These are phyloP conservation scores for Poeciliopsis retropinna DNA, from an alignment of 2,113 vertebrate genomes.

Conservation along the genomic window DNA sequence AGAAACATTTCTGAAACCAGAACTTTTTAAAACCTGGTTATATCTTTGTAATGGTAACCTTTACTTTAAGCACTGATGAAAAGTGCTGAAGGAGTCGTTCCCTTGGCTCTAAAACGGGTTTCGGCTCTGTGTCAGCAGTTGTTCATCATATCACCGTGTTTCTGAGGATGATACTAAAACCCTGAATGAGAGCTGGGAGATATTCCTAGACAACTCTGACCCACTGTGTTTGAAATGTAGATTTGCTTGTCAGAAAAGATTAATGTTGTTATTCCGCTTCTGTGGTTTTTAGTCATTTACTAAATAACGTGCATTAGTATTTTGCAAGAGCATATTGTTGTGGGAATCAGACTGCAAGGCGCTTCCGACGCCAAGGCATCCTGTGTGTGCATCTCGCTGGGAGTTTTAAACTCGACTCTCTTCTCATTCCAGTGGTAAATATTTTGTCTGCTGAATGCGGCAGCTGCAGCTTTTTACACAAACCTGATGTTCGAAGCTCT, in stretches of 20 bases:
- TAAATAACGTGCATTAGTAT: conserved; percentile 18
- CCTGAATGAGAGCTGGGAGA: conserved; percentile 13
- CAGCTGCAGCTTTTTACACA: conserved; percentile 54
- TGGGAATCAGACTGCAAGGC: conserved; percentile 48
- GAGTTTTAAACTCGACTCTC: conserved; percentile 41
- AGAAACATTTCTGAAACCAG: too few species aligned
- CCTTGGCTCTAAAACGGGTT: conserved; percentile 39
- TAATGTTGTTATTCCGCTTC: conserved; percentile 19
- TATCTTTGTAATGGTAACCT: neutral
- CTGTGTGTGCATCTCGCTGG: conserved; percentile 57
- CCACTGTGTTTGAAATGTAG: conserved; percentile 3
- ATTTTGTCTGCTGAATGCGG: conserved; percentile 66
- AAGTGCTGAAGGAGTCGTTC: conserved; percentile 28
- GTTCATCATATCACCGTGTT: conserved; percentile 35
- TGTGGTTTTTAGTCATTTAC: conserved; percentile 10
- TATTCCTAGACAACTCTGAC: conserved; percentile 12
- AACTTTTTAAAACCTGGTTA: too few species aligned
- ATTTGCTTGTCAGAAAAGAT: conserved; percentile 3
- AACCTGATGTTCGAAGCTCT: conserved; percentile 34
- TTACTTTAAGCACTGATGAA: conserved; percentile 30
- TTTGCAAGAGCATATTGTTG: conserved; percentile 40
- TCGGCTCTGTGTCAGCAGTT: conserved; percentile 49
- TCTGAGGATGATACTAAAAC: conserved; percentile 37
- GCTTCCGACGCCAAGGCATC: conserved; percentile 59
- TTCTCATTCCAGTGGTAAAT: conserved; percentile 61